A percentile compares a stretch with the other conserved stretches of the same genome.
These are phyloP conservation scores for Melieria picta DNA, from an alignment of 2,888 invertebrate species.

Conservation along the genomic window DNA sequence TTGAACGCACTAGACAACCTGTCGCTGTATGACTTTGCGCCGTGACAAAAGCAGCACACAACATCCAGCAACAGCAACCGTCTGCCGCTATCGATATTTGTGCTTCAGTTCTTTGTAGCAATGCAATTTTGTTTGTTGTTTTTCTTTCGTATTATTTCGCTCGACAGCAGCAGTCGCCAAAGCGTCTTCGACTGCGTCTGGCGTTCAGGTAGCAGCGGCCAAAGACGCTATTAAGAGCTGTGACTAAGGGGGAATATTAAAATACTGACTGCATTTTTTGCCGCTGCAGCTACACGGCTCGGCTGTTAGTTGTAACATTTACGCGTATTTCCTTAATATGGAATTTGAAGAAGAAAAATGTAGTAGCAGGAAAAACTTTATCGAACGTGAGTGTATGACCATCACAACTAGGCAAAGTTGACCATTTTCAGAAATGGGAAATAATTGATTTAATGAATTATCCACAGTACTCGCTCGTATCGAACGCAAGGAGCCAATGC, in stretches of 20 bases:
- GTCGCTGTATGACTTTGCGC: no score
- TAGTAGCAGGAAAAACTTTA: background rate
- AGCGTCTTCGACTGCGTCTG: constrained; percentile 27
- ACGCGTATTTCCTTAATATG: constrained; percentile 6
- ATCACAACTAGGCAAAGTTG: constrained; percentile 2
- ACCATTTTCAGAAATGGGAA: constrained; percentile 16
- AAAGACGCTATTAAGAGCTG: constrained; percentile 9
- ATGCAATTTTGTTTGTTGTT: no score
- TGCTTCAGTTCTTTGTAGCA: no score
- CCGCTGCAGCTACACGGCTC: background rate
- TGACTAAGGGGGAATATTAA: constrained; percentile 12
- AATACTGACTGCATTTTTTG: background rate
- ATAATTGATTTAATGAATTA: constrained; percentile 19
- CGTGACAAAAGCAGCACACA: no score
- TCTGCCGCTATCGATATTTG: no score
- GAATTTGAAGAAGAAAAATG: constrained; percentile 8
- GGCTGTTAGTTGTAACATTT: background rate
- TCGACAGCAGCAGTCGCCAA: constrained; percentile 29
- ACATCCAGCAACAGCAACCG: no score
- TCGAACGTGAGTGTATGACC: constrained; percentile 21
- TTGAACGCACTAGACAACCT: no score
- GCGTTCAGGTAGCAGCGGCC: background rate
- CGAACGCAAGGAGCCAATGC: no score
- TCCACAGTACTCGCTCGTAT: constrained; percentile 5
- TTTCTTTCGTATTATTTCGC: no score